Evolutionary conservation across 2,797 vertebrate species (phyloP), one percentile per base, ranked within the genome.

Genomic region (Thunnus albacares): DNA sequence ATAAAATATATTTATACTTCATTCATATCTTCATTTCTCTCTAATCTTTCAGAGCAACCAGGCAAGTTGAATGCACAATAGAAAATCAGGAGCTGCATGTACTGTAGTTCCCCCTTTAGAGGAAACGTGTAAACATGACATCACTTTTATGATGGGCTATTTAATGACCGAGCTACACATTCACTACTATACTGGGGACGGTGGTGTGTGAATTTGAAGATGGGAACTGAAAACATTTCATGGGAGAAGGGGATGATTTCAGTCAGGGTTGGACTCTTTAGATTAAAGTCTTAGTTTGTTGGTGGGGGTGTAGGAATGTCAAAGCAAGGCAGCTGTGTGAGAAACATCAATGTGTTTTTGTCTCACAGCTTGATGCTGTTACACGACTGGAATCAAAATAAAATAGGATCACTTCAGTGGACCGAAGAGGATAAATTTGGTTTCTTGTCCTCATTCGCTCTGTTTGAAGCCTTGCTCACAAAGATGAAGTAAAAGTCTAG

Each of bases 311-410:
- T 30, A 61, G 61, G 49, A 82, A 52, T 45, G 65, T 71, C n/a
- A 79, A 75, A 83, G 53, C 51, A 47, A 71, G 22, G 62, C 55
- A 51, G 74, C 60, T 41, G 30, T 81, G 81, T 87, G 79, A 89
- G 86, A 87, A 87, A 77, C 83, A 63, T 89, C 77, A 70, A 76
- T 72, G 52, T 47, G 71, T 68, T 79, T 89, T 49, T 78, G 70
- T 90, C 70, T 77, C 71, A 53, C 62, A 63, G 65, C 63, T 26
- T 55, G 22, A 71, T 69, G 53, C 64, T 70, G 41, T 51, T 58
- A 33, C 66, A 77, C 41, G 60, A 83, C 72, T 51, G 15, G 66
- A 84, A 81, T 81, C 51, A 68, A 85, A 85, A 81, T 67, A 52
- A 80, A 77, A 71, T 10, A 1, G 38, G 11, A 45, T 71, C 57